These are phyloP conservation scores for Drosophila pseudotalamancana DNA, from an alignment of 2,888 invertebrate species.

Conservation along the genomic window DNA sequence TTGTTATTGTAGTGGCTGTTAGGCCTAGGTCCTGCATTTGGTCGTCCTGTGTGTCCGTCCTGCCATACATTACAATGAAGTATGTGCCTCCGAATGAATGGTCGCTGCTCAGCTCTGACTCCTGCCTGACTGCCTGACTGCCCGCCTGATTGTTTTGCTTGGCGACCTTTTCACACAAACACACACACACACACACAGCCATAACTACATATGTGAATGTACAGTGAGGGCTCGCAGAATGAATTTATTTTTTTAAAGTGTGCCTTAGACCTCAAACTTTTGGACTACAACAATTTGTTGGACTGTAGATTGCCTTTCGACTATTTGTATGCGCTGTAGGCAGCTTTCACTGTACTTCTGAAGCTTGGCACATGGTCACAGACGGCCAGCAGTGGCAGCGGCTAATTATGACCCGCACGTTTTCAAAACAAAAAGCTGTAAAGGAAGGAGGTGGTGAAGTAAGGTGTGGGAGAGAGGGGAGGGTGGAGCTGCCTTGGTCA, in stretches of 20 bases:
- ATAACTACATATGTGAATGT: slow-evolving; percentile 12
- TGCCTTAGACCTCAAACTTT: no score
- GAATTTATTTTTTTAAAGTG: no score
- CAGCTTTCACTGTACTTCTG: background rate
- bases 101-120: slow-evolving; percentile 36
- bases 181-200: slow-evolving; percentile 7
- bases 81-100: slow-evolving; percentile 71
- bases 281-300: background rate
- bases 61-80: slow-evolving; percentile 78
- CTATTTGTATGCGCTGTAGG: background rate
- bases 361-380: slow-evolving; percentile 43
- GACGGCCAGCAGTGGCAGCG: slow-evolving; percentile 62
- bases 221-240: background rate
- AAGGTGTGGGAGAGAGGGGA: no score
- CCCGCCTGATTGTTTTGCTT: slow-evolving; percentile 63
- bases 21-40: slow-evolving; percentile 47
- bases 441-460: slow-evolving; percentile 18
- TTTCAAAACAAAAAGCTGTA: slow-evolving; percentile 72
- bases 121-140: slow-evolving; percentile 18
- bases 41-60: slow-evolving; percentile 32
- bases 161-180: slow-evolving; percentile 67
- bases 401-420: slow-evolving; percentile 84
- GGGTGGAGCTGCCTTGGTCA: slow-evolving; percentile 1
- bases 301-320: fast-evolving
- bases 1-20: slow-evolving; percentile 35